Conservation (phyloP, 2,888 invertebrate species). For the Andrena bucephala region DNA sequence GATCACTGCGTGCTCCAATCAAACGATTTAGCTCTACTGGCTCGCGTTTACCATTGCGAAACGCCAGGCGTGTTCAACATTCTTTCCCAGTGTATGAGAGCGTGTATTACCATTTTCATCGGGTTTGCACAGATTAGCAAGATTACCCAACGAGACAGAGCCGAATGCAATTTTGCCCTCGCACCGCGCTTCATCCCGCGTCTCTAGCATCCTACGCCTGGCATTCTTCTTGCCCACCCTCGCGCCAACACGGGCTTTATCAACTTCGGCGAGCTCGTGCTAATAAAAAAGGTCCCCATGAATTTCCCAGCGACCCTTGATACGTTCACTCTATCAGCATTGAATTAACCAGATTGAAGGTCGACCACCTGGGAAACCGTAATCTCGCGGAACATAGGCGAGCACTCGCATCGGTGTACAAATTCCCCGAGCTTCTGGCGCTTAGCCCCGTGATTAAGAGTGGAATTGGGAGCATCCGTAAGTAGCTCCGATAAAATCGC, state of each 20-base stretch:
- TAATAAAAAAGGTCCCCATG: neutral
- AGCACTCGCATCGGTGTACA: constrained; percentile 17
- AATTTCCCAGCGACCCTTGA: neutral
- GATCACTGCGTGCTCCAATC: constrained; percentile 19
- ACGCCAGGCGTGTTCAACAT: constrained; percentile 10
- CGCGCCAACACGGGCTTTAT: neutral
- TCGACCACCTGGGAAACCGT: neutral
- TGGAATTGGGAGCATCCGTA: constrained; percentile 26
- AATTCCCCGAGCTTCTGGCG: constrained; percentile 15
- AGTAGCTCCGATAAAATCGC: neutral
- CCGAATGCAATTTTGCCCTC: neutral
- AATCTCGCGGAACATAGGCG: neutral
- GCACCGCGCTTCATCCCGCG: neutral
- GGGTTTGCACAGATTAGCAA: neutral
- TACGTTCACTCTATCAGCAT: neutral
- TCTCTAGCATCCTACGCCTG: neutral
- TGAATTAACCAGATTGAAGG: constrained; percentile 1
- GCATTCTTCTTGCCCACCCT: neutral
- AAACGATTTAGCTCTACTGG: constrained; percentile 21
- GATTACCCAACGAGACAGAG: constrained; percentile 19
- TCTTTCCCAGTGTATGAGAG: constrained; percentile 6
- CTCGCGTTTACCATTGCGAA: constrained; percentile 33
- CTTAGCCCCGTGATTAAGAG: constrained; percentile 29
- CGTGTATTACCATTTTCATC: constrained; percentile 31
- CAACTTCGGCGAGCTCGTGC: neutral